A percentile compares a stretch with the other conserved stretches of the same genome.
Evolutionary conservation across 1,140 invertebrate species (phyloP).

Genomic region (Neotoxoptera formosana): DNA sequence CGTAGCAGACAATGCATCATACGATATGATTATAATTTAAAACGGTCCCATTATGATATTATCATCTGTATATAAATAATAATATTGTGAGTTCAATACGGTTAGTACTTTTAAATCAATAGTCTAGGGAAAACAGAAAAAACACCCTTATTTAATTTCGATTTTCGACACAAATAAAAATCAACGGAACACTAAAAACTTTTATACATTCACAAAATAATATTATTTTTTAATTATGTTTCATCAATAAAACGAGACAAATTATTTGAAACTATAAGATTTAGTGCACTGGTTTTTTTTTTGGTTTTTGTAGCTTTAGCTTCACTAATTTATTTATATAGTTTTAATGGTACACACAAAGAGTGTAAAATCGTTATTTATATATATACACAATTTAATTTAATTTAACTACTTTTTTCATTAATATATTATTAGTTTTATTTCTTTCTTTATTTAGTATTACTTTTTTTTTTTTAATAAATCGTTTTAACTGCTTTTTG

Average conservation of each 20-base stretch:
- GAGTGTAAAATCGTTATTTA: neutral
- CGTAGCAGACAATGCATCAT: neutral
- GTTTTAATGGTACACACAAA: neutral
- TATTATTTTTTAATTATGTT: neutral
- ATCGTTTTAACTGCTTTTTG: neutral
- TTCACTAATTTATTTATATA: neutral
- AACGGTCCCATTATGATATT: neutral
- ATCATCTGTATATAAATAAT: neutral
- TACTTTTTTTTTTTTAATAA: slow-evolving; percentile 13
- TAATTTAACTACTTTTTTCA: neutral
- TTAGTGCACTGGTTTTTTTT: neutral
- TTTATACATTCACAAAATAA: neutral
- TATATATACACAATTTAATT: neutral
- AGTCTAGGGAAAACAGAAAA: too few species aligned
- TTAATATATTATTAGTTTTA: neutral
- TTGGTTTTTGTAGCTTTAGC: neutral
- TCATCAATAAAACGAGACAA: neutral
- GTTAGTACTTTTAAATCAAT: neutral
- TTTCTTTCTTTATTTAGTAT: neutral
- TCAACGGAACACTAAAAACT: neutral
- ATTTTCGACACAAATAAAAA: neutral
- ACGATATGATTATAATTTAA: neutral
- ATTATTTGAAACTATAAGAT: neutral
- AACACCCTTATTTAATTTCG: neutral
- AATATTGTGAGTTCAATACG: neutral